Base-by-base conservation (phyloP, 2,888 invertebrate species). In the Ligdia adustata region DNA sequence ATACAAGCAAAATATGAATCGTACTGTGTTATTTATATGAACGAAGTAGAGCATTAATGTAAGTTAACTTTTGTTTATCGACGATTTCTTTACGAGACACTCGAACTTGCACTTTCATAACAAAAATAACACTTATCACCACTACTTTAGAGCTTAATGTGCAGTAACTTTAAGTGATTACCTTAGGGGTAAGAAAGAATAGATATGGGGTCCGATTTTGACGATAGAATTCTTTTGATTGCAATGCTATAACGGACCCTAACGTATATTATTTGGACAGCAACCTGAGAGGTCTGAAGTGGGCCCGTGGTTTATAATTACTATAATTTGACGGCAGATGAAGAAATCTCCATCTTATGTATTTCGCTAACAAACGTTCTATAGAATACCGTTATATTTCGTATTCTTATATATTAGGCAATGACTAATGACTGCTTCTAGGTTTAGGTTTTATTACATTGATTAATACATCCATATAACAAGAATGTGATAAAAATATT, bases 231-330 rank as follows among this genome's bases (percentile, higher is more conserved):
- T 88, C 83, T 80, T 83, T 88, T 81, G 79, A 83, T 73, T 79
- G 71, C 67, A 72, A 79, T 70, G 69, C 72, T 78, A 77, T 86
- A 90, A 89, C 88, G 86, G 83, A 82, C 90, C 88, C 88, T 67
- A 90, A 89, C 89, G 90, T 85, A 83, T 87, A 88, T 88, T 89
- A 88, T 88, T 89, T 88, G 88, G 89, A 88, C 87, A 88, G 82
- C 82, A 86, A 87, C 70, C 83, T 72, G 86, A 87, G 88, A 87
- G 86, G 75, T 78, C 69, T 89, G 72, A 77, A 90, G 89, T 87
- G 82, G 79, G 75, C 80, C 79, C 79, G 66, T 70, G 75, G 79
- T 79, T 87, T 84, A 79, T 88, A 90, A 90, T 89, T 89, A 87
- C 89, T 78, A 85, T 90, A 87, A 90, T 88, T 88, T 86, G 66